These are phyloP conservation scores for Brachionus koreanus DNA, from an alignment of 1,140 invertebrate genomes.

Conservation along the genomic window DNA sequence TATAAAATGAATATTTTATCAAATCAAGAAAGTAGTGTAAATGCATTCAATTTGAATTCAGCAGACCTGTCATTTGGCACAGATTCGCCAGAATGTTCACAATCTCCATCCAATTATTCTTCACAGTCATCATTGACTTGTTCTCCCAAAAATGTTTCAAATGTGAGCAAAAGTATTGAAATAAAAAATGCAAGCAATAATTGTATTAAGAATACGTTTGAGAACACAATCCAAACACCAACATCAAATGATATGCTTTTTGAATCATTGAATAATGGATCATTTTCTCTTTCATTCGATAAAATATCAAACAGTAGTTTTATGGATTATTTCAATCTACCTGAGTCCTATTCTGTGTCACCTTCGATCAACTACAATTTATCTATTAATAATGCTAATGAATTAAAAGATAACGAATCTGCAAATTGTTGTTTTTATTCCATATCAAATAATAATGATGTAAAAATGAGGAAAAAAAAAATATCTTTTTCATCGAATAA, in stretches of 20 bases:
- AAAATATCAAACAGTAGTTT: slow-evolving; percentile 13
- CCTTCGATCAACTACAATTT: not conserved
- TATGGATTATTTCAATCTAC: slow-evolving; percentile 11
- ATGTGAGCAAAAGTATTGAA: not conserved
- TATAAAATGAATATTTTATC: not conserved
- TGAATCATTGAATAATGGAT: not conserved
- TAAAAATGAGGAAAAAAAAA: not conserved
- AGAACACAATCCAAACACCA: not conserved
- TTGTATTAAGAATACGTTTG: not conserved
- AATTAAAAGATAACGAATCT: not conserved
- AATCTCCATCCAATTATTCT: not conserved
- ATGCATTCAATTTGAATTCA: not conserved
- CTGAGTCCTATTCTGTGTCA: not conserved
- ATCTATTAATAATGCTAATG: not conserved
- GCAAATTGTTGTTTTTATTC: not conserved
- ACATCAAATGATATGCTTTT: not conserved
- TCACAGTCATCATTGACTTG: not conserved
- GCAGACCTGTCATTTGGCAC: not conserved
- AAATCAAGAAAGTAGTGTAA: not conserved
- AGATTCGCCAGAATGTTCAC: not conserved
- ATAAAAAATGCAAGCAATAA: not conserved
- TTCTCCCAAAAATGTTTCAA: not conserved
- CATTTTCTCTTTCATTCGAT: not conserved
- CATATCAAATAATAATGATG: not conserved
- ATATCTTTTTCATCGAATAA: not conserved